Conservation (phyloP, 2,888 invertebrate species). For the Trichogramma evanescens region DNA sequence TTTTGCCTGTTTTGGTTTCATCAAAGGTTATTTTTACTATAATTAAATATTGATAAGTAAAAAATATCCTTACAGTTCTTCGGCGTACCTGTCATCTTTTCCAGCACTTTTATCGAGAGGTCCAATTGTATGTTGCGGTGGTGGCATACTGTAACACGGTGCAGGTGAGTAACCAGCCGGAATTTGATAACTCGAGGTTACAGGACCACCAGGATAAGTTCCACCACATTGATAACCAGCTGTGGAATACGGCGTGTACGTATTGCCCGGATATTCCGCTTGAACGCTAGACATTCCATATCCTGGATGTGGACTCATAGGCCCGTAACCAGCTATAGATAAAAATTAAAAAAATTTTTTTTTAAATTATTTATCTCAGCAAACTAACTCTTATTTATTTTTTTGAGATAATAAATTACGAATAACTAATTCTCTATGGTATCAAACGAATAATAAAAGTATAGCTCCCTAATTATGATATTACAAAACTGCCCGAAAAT, state of each 20-base stretch:
- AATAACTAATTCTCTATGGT: no score
- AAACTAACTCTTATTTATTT: no score
- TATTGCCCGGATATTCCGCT: slow-evolving; percentile 73
- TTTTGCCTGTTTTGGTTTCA: no score
- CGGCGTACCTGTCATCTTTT: slow-evolving; percentile 65
- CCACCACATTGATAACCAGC: slow-evolving; percentile 55
- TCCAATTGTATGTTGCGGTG: slow-evolving; percentile 57
- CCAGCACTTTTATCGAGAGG: slow-evolving; percentile 55
- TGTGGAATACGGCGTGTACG: slow-evolving; percentile 65
- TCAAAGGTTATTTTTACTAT: no score
- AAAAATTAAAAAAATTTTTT: no score
- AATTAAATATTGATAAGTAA: no score
- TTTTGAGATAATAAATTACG: no score
- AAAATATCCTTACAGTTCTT: no score
- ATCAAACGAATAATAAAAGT: no score
- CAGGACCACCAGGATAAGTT: slow-evolving; percentile 50
- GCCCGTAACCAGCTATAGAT: slow-evolving; percentile 62
- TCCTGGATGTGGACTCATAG: slow-evolving; percentile 78
- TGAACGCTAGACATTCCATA: slow-evolving; percentile 71
- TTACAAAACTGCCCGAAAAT: no score
- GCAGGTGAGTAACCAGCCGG: slow-evolving; percentile 65
- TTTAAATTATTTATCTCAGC: no score
- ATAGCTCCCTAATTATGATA: no score
- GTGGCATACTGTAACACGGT: slow-evolving; percentile 82
- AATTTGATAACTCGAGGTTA: slow-evolving; percentile 56